A percentile compares a stretch with the other conserved stretches of the same genome.
Evolutionary conservation across 2,888 invertebrate species (phyloP).

Genomic region (Andrena minutula): DNA sequence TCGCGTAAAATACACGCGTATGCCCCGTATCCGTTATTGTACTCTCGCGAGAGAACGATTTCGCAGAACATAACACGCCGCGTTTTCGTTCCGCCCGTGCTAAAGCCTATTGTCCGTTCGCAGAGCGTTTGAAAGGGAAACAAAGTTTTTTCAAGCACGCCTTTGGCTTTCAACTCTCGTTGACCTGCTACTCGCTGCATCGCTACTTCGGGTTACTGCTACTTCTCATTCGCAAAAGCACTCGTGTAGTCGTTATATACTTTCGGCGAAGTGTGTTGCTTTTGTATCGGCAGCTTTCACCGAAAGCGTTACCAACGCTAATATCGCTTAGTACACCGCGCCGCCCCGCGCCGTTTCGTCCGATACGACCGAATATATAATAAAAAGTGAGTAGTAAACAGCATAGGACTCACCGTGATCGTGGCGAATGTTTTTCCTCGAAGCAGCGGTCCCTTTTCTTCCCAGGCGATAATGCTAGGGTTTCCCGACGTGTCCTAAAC

Average conservation of each 20-base stretch:
- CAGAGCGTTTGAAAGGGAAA: no score
- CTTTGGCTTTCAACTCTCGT: not conserved
- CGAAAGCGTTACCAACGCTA: not conserved
- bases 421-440: not conserved
- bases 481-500: conserved; percentile 32
- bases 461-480: not conserved
- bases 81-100: no score
- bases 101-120: no score
- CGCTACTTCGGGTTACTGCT: not conserved
- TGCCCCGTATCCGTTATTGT: no score
- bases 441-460: not conserved
- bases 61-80: no score
- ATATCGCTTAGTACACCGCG: not conserved
- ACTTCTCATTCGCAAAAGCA: not conserved
- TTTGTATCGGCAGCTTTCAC: not conserved
- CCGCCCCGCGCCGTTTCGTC: not conserved
- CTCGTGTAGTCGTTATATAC: not conserved
- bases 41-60: no score
- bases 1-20: not conserved
- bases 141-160: not conserved
- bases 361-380: not conserved
- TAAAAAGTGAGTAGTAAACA: not conserved
- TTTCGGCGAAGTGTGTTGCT: not conserved
- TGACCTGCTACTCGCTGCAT: not conserved
- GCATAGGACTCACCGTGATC: conserved; percentile 27